Conservation (phyloP, 2,797 vertebrate species). For the Uromys caudimaculatus region DNA sequence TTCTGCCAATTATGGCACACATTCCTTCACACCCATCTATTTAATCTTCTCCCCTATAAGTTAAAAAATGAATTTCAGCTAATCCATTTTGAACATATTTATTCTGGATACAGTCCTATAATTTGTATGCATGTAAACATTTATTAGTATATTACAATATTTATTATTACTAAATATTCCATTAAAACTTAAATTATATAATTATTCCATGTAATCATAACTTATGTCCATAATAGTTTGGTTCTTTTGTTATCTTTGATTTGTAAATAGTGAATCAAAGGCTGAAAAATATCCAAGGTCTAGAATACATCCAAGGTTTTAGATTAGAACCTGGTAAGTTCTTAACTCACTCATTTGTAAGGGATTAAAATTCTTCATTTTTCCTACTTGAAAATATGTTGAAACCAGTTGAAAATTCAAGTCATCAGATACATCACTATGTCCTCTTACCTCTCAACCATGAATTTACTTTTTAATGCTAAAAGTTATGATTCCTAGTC, state of each 20-base stretch:
- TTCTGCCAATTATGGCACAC: neutral
- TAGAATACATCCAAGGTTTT: constrained; percentile 8
- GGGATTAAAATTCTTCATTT: neutral
- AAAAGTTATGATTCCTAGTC: constrained; percentile 27
- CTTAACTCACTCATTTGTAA: neutral
- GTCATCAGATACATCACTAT: neutral
- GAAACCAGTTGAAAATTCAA: neutral
- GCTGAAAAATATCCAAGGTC: neutral
- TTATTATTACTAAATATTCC: neutral
- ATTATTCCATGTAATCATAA: constrained; percentile 33
- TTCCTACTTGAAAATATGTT: neutral
- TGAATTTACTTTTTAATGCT: constrained; percentile 2
- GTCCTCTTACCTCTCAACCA: constrained; percentile 7
- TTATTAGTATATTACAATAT: neutral
- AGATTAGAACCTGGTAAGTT: neutral
- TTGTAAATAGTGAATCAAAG: constrained; percentile 13
- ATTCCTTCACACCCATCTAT: neutral
- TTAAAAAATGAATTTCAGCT: neutral
- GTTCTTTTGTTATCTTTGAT: neutral
- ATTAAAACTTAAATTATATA: neutral
- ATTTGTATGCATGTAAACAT: neutral
- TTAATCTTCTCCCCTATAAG: neutral
- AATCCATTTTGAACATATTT: neutral
- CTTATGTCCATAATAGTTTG: neutral
- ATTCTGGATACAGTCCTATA: neutral